Evolutionary conservation across 2,888 invertebrate species (phyloP).

Genomic region (Tribolium freemani): DNA sequence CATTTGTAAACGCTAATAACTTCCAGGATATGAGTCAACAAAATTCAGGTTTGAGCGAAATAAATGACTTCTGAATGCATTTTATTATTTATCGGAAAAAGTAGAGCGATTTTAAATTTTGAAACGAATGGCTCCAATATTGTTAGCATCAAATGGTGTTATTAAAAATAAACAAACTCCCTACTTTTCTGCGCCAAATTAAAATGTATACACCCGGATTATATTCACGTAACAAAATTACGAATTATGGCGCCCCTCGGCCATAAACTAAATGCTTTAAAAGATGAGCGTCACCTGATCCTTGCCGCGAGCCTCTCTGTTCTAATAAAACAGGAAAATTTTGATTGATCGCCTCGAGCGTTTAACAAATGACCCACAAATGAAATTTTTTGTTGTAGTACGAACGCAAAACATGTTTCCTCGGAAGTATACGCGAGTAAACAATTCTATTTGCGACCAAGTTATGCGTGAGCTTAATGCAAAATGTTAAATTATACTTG

Average conservation of each 20-base stretch:
- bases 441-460: not conserved
- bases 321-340: not conserved
- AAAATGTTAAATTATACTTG: not conserved
- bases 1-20: not conserved
- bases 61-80: not conserved
- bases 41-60: not conserved
- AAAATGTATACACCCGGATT: not conserved
- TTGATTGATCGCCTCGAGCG: not conserved
- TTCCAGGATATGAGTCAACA: not conserved
- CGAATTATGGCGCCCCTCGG: not conserved
- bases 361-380: not conserved
- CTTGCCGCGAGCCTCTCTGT: not conserved
- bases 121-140: too few species aligned
- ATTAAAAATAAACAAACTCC: not conserved
- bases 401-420: not conserved
- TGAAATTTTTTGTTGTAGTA: not conserved
- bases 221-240: not conserved
- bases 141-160: too few species aligned
- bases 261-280: not conserved
- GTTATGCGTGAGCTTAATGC: not conserved
- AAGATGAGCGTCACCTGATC: not conserved
- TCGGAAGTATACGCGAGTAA: not conserved
- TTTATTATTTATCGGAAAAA: not conserved
- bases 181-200: not conserved
- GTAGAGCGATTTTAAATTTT: too few species aligned